Evolutionary conservation across 2,888 invertebrate genomes (phyloP).

Genomic region (Sphaeridia pumilis): DNA sequence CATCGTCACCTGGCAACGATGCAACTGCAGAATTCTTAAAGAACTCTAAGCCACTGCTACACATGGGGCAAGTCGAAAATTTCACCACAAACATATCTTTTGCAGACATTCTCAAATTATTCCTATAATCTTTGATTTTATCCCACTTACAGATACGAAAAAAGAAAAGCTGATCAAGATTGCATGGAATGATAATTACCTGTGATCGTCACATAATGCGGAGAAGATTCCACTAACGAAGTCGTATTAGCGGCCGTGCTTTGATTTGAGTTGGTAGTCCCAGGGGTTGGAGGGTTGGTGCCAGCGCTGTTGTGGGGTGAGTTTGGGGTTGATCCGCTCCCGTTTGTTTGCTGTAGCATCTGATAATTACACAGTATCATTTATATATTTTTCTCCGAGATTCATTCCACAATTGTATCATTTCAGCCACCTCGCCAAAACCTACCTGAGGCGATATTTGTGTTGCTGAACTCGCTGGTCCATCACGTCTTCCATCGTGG

Average conservation of each 20-base stretch:
- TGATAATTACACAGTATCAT: background rate
- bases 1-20: too few relatives aligned
- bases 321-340: background rate
- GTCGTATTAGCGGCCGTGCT: slow-evolving; percentile 13
- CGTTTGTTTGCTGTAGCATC: background rate
- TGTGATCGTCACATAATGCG: slow-evolving; percentile 34
- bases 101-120: too few relatives aligned
- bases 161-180: background rate
- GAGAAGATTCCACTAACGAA: slow-evolving; percentile 25
- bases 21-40: too few relatives aligned
- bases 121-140: too few relatives aligned
- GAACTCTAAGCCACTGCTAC: too few relatives aligned
- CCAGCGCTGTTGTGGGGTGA: slow-evolving; percentile 14
- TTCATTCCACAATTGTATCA: too few relatives aligned
- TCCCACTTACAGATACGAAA: too few relatives aligned
- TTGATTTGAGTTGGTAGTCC: slow-evolving; percentile 23
- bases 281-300: slow-evolving; percentile 30
- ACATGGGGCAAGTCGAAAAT: too few relatives aligned
- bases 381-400: background rate
- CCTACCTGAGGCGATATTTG: slow-evolving; percentile 1
- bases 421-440: too few relatives aligned
- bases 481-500: background rate
- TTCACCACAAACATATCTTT: too few relatives aligned
- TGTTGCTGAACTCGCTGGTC: background rate
- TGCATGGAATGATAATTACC: slow-evolving; percentile 20